Base-by-base conservation (phyloP, 2,113 vertebrate genomes). In the Engystomops pustulosus region DNA sequence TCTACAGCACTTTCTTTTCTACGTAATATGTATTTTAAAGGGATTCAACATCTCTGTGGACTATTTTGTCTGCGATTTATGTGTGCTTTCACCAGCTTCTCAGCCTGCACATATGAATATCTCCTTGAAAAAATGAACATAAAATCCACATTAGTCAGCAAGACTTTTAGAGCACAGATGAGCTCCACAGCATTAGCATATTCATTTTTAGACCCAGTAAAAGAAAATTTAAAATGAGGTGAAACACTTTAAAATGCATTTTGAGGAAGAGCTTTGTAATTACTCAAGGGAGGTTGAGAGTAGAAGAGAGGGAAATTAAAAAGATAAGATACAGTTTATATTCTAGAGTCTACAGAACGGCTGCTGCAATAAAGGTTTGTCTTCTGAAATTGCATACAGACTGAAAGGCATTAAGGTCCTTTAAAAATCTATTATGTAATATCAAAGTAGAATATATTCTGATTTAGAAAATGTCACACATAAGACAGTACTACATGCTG, bases 111-210 rank as follows among this genome's bases (percentile, higher is more conserved):
- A 78, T 78, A 69, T 84, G 82, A 78, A 70, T 44, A 84, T 78
- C 55, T 78, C 23, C 23, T 34, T 69, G 36, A 77, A 72, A 75
- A 51, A 53, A 34, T 78, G 47, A 78, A 38, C 82, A 68, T 77
- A 84, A 78, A 84, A 75, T 84, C n/a, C 30, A 53, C 74, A 78
- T 84, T 84, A 84, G 58, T 84, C 81, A 77, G 81, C 81, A 84
- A 78, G 62, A 67, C 41, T 84, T 84, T 62, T 5, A 84, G 18
- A 77, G 74, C 30, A 83, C 81, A 76, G 72, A 77, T 78, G 58
- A 68, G 74, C 82, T 69, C 68, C 69, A 53, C 38, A 68, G 15
- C 58, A 84, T 84, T 84, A 84, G 81, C 81, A 84, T 84, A 84
- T 84, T 84, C 72, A 84, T 84, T 77, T 83, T 84, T 84, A 84